Conservation (phyloP, 2,888 invertebrate genomes). For the Drosophila nr. medialis region DNA sequence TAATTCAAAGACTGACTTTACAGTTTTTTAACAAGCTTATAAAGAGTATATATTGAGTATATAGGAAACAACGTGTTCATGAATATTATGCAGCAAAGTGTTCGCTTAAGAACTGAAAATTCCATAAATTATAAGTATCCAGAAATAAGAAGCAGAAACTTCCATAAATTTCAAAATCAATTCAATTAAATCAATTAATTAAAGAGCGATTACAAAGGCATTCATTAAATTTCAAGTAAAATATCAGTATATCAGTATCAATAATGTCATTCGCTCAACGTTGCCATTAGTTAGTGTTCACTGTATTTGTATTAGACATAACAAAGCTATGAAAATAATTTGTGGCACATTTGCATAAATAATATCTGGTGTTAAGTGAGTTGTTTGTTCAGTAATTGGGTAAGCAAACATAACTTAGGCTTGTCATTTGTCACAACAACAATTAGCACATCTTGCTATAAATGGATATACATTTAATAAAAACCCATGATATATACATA, state of each 20-base stretch:
- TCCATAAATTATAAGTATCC: not conserved
- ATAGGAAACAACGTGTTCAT: not conserved
- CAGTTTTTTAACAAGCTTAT: not conserved
- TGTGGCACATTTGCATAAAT: constrained; percentile 19
- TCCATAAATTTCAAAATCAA: not conserved
- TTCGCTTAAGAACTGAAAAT: not conserved
- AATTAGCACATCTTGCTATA: not conserved
- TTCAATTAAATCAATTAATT: not conserved
- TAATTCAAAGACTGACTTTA: not conserved
- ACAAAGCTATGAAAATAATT: not conserved
- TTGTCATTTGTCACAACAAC: not conserved
- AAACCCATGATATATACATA: not conserved
- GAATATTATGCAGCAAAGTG: not conserved
- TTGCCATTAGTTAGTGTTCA: not conserved
- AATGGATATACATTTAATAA: not conserved
- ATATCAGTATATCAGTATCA: too few species aligned
- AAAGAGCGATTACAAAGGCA: not conserved
- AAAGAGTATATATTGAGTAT: not conserved
- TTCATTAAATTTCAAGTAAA: not conserved
- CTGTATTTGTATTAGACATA: constrained; percentile 1
- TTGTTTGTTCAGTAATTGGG: constrained; percentile 24
- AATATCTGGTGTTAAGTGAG: constrained; percentile 28
- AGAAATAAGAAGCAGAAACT: not conserved
- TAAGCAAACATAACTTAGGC: not conserved
- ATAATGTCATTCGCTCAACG: too few species aligned